Evolutionary conservation across 2,113 vertebrate genomes (phyloP).

Genomic region (Paracanthobrama guichenoti): DNA sequence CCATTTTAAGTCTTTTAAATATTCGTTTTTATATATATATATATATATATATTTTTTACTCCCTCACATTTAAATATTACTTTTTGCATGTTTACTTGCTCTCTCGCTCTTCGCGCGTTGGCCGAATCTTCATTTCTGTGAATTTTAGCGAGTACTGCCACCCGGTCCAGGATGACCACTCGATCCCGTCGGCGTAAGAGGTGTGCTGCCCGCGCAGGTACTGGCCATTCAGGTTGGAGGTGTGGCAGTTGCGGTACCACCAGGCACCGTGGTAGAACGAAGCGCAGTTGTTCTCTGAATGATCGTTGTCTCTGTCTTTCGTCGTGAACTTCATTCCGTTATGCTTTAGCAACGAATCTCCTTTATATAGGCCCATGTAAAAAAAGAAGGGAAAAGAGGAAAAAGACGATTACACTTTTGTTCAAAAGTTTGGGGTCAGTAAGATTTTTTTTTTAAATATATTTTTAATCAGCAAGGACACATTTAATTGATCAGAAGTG

Average conservation of each 20-base stretch:
- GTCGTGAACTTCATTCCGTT: slow-evolving; percentile 98
- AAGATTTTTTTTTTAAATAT: background rate
- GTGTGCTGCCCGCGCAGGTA: slow-evolving; percentile 93
- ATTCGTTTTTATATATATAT: background rate
- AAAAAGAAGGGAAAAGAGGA: background rate
- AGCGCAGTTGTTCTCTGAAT: slow-evolving; percentile 97
- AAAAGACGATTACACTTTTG: background rate
- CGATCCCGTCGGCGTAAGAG: slow-evolving; percentile 93
- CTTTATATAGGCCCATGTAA: slow-evolving; percentile 62
- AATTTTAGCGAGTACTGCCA: slow-evolving; percentile 99
- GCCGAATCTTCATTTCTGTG: slow-evolving; percentile 96
- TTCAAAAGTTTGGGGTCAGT: background rate
- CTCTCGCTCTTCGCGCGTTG: slow-evolving; percentile 80
- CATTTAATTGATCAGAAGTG: background rate
- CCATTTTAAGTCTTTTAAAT: slow-evolving; percentile 23
- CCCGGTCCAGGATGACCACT: slow-evolving; percentile 98
- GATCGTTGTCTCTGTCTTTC: slow-evolving; percentile 94
- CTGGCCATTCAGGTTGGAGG: slow-evolving; percentile 96
- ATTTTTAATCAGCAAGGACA: background rate
- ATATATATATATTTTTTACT: background rate
- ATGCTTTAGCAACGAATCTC: slow-evolving; percentile 94
- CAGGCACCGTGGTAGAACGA: slow-evolving; percentile 96
- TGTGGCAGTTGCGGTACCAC: slow-evolving; percentile 99
- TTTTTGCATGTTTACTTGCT: slow-evolving; percentile 74
- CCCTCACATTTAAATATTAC: background rate